Conservation (phyloP, 2,797 vertebrate genomes). For the Eulemur albifrons region DNA sequence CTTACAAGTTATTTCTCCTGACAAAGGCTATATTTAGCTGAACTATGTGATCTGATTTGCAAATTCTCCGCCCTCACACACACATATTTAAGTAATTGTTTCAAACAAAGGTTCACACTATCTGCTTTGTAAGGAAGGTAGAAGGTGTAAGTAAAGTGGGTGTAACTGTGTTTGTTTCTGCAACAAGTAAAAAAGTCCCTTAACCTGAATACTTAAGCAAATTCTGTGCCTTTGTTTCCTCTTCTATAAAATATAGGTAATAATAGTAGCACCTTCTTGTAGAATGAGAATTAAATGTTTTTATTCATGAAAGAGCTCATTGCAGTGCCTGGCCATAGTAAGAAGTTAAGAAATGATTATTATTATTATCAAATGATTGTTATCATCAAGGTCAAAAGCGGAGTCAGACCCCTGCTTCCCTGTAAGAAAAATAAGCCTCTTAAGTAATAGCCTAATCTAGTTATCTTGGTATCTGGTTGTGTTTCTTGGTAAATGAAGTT, state of each 20-base stretch:
- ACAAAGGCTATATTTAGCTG: conserved; percentile 67
- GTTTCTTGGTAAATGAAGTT: not conserved
- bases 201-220: too few species aligned
- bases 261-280: not conserved
- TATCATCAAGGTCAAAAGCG: not conserved
- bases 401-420: not conserved
- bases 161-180: not conserved
- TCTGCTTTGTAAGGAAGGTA: not conserved
- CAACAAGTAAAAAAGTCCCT: not conserved
- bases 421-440: not conserved
- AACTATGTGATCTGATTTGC: conserved; percentile 65
- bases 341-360: not conserved
- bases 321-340: not conserved
- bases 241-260: not conserved
- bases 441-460: not conserved
- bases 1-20: conserved; percentile 48
- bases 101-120: conserved; percentile 54
- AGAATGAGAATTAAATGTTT: not conserved
- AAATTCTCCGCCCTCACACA: conserved; percentile 40
- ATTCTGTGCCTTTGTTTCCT: not conserved
- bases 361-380: not conserved
- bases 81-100: conserved; percentile 59
- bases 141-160: not conserved
- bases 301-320: not conserved
- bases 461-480: not conserved